phyloP scores from a whole-genome alignment of 2,888 invertebrate genomes.

The Dicyrtomina minuta region DNA sequence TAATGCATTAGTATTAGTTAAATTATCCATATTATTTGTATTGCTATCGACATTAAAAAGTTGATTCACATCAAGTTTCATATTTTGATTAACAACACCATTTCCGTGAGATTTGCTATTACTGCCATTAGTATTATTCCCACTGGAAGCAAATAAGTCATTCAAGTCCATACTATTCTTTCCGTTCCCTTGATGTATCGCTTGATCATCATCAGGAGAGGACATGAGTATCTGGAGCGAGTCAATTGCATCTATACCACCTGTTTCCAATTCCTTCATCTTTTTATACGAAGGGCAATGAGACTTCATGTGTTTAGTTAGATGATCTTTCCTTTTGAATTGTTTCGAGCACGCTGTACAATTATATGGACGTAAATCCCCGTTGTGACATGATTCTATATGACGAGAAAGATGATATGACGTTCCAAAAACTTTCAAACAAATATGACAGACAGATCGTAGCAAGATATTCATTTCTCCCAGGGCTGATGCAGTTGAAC shows the following conservation, averaged over 20 bases:
- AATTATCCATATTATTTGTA: constrained; percentile 11
- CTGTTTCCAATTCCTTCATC: constrained; percentile 31
- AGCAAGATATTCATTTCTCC: constrained; percentile 49
- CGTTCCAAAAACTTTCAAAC: constrained; percentile 51
- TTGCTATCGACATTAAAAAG: constrained; percentile 14
- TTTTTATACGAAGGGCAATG: constrained; percentile 42
- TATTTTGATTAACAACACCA: background rate
- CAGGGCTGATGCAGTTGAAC: constrained; percentile 31
- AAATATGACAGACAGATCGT: constrained; percentile 47
- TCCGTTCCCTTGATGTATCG: constrained; percentile 23
- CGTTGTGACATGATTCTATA: constrained; percentile 49
- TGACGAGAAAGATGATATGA: constrained; percentile 47
- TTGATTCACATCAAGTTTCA: constrained; percentile 20
- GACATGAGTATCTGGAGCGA: constrained; percentile 44
- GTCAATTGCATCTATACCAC: constrained; percentile 38
- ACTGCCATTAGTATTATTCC: background rate
- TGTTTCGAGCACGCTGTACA: constrained; percentile 46
- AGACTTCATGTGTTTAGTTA: constrained; percentile 48
- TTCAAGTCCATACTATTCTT: constrained; percentile 13
- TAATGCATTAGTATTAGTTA: too few relatives aligned
- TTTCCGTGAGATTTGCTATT: constrained; percentile 11
- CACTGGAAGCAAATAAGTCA: constrained; percentile 16
- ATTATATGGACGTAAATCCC: constrained; percentile 45
- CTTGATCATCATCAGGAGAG: constrained; percentile 36
- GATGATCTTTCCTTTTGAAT: constrained; percentile 48